Evolutionary conservation across 2,113 vertebrate species (phyloP), one percentile per base, ranked within the genome.

Genomic region (Heterotilapia buettikoferi): DNA sequence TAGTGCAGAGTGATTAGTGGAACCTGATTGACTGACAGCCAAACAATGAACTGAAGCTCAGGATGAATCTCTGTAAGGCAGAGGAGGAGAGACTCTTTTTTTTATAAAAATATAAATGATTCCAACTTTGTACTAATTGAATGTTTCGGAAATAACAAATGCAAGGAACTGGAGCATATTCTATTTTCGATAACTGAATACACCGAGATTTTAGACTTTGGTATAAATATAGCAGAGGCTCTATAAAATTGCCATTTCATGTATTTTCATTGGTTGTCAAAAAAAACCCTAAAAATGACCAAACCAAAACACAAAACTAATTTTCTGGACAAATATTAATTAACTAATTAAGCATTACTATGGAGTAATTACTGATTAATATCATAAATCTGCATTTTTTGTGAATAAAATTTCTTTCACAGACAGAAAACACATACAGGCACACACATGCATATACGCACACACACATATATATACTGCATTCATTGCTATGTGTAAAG

Each of bases 251-350:
- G 16, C 11, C 0, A 78, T 33, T 78, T 52, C 14, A 52, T 78
- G 16, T 31, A n/a, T 50, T 78, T 50, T 73, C 3, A 73, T 73
- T 5, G 13, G 21, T 26, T 73, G 40, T 26, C 38, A 45, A 45
- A 73, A 66, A 68, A 47, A 71, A 0, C 0, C 1, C 19, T 38
- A 68, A 68, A 38, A 38, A 66, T 38, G 6, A 8, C 4, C 38
- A 26, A 73, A 61, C 14, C 26, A 63, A 63, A 33, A 73, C 5
- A 47, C 3, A 73, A 73, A 47, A 47, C 45, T 7, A 78, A 78
- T 50, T 47, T n/a, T 38, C 19, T 26, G 19, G 24, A 12, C 9
- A 45, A 56, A 83, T 38, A 16, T 19, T 1, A 71, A 79, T 82
- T 3, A 53, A 43, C 11, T 52, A 29, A 29, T 18, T 76, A 47